Evolutionary conservation across 2,113 vertebrate genomes (phyloP).

Genomic region (Campylorhamphus procurvoides): DNA sequence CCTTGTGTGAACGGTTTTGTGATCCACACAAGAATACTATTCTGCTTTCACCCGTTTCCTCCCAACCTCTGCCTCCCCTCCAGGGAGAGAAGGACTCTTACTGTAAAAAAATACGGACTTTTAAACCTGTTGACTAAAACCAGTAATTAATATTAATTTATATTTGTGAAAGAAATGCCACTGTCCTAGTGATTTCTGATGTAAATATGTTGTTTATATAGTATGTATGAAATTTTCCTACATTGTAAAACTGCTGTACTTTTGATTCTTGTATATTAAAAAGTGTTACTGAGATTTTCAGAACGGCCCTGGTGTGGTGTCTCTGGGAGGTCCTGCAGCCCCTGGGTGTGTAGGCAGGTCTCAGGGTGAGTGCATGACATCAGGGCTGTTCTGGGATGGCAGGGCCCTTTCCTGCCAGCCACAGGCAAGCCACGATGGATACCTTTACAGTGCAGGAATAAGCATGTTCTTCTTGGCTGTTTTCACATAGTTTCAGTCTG

Average conservation of each 20-base stretch:
- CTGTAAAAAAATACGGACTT: slow-evolving; percentile 77
- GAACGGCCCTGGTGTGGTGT: neutral
- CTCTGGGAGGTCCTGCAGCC: neutral
- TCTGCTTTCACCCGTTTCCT: slow-evolving; percentile 55
- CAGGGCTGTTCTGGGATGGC: rapidly evolving
- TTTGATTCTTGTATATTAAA: slow-evolving; percentile 81
- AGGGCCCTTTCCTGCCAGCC: neutral
- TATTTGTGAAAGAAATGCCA: slow-evolving; percentile 94
- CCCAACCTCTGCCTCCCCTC: neutral
- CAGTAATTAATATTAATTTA: slow-evolving; percentile 93
- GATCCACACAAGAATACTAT: slow-evolving; percentile 55
- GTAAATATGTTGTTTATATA: slow-evolving; percentile 99
- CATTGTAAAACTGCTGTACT: slow-evolving; percentile 85
- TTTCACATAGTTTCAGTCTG: neutral
- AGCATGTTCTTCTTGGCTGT: neutral
- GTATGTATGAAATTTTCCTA: slow-evolving; percentile 99
- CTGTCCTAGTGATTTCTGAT: slow-evolving; percentile 92
- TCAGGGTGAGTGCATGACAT: rapidly evolving
- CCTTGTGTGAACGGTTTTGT: neutral
- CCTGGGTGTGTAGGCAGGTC: rapidly evolving
- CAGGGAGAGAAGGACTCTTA: slow-evolving; percentile 67
- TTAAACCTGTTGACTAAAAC: slow-evolving; percentile 80
- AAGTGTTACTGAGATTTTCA: slow-evolving; percentile 75
- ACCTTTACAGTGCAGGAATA: neutral
- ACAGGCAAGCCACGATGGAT: neutral